Evolutionary conservation across 2,888 invertebrate genomes (phyloP).

Genomic region (Mongoloraphidia duomilia): DNA sequence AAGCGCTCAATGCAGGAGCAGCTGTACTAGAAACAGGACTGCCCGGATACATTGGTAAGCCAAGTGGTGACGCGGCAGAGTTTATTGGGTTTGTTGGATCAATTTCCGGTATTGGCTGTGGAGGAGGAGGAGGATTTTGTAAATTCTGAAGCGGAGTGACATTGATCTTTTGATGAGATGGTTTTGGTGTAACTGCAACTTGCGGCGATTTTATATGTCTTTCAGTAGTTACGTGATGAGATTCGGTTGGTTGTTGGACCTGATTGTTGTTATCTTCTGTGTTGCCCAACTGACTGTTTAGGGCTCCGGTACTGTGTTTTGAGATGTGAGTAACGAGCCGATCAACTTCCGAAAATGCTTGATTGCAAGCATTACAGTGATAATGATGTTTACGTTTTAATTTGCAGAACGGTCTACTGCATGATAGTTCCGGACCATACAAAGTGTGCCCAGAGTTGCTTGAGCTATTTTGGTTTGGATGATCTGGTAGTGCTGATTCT

Average conservation of each 20-base stretch:
- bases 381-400: slow-evolving; percentile 63
- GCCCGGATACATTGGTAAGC: slow-evolving; percentile 18
- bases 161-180: slow-evolving; percentile 25
- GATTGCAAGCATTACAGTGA: slow-evolving; percentile 68
- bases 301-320: slow-evolving; percentile 49
- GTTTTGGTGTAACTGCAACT: slow-evolving; percentile 20
- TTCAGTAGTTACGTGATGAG: slow-evolving; percentile 12
- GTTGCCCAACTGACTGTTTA: slow-evolving; percentile 29
- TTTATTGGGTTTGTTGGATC: slow-evolving; percentile 3
- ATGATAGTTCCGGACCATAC: slow-evolving; percentile 49
- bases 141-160: slow-evolving; percentile 28
- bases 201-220: slow-evolving; percentile 21
- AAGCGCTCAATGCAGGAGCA: neutral
- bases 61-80: slow-evolving; percentile 8
- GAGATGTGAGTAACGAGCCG: slow-evolving; percentile 52
- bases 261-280: slow-evolving; percentile 25
- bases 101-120: slow-evolving; percentile 13
- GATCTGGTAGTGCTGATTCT: neutral
- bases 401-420: slow-evolving; percentile 67
- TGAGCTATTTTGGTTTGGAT: slow-evolving; percentile 5
- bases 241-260: slow-evolving; percentile 11
- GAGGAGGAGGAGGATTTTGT: slow-evolving; percentile 21
- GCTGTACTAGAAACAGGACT: no score
- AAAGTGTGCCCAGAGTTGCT: slow-evolving; percentile 31
- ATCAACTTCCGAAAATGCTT: slow-evolving; percentile 61